Evolutionary conservation across 1,140 invertebrate species (phyloP), one percentile per base, ranked within the genome.

Genomic region (Drosophila suzukii): DNA sequence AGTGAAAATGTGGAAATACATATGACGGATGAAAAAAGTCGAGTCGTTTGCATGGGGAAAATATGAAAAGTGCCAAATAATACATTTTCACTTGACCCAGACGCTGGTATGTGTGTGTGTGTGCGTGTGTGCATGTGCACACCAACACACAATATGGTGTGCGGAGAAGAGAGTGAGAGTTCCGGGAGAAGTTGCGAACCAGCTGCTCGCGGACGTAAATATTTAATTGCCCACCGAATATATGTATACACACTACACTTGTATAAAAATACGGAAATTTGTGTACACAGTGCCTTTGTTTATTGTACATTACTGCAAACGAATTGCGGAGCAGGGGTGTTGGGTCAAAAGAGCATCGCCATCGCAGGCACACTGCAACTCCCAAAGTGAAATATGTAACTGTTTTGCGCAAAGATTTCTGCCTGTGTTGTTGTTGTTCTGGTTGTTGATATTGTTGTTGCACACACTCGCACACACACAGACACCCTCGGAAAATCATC

Each of bases 151-250:
- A 41, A 70, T 71, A 71, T 71, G 67, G 67, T 55, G 32, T 34
- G 24, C 34, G 27, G 27, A 41, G 59, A 39, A 46, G 63, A 63
- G 43, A 70, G 41, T 60, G 32, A 51, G 49, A 47, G 65, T 58
- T 70, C 51, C 67, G 63, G 67, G 63, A 57, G 67, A 68, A 71
- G 63, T 71, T 71, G 66, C 66, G 53, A 71, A 58, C 68, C 68
- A 72, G 68, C 68, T 72, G 68, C 67, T 72, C 53, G 53, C 50
- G 51, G 65, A 71, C 44, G 65, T 71, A 71, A 49, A 70, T 71
- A 71, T 57, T 70, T 70, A 68, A 57, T 39, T 71, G 65, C 65
- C 50, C 65, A 68, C 17, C 53, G 61, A 27, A 41, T 65, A 24
- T 30, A 17, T 3, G 24, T 58, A 58, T 50, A 13, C 49, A 71